Base-by-base conservation (phyloP, 2,113 vertebrate genomes). In the Daboia siamensis region DNA sequence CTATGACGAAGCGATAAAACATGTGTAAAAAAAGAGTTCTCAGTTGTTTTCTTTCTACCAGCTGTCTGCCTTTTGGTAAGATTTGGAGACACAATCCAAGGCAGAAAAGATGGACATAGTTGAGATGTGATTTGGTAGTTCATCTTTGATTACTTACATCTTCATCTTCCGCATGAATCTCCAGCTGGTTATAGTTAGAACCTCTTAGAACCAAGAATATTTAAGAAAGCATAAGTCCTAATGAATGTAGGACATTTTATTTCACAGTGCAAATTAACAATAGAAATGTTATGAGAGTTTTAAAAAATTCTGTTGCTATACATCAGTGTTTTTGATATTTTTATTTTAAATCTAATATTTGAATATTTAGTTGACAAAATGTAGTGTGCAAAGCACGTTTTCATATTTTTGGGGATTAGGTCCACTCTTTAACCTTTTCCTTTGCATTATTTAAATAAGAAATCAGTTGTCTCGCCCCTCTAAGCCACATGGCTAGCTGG, bases 331-430 rank as follows among this genome's bases (percentile, higher is more conserved):
- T 87, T 24, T 3, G 51, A 26, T 24, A 64, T 59, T 59, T 39
- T 61, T 61, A 15, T 80, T 90, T 46, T n/a, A 21, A 89, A 51
- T 29, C 13, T 46, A 57, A 89, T 21, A 44, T 85, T 21, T 52
- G 24, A 84, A 51, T 90, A 39, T 91, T 91, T 93, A 90, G n/a
- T 91, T 87, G 93, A 93, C 94, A 95, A 95, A 93, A 94, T 69
- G 88, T 89, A 93, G 92, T 95, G 94, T 94, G 94, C 74, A 93
- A 89, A 93, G 21, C 90, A 92, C 93, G 29, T 44, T 89, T 74
- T 93, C 85, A 54, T 80, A 93, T 95, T 94, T 93, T 95, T 86
- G 74, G 92, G 52, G 59, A 93, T 94, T 92, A 94, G 26, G 91
- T 87, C 39, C 15, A 93, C 88, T 52, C 17, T 94, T 59, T 5